A percentile compares a stretch with the other conserved stretches of the same genome.
These are phyloP conservation scores for Heterocephalus glaber DNA, from an alignment of 2,113 vertebrate species.

Conservation along the genomic window DNA sequence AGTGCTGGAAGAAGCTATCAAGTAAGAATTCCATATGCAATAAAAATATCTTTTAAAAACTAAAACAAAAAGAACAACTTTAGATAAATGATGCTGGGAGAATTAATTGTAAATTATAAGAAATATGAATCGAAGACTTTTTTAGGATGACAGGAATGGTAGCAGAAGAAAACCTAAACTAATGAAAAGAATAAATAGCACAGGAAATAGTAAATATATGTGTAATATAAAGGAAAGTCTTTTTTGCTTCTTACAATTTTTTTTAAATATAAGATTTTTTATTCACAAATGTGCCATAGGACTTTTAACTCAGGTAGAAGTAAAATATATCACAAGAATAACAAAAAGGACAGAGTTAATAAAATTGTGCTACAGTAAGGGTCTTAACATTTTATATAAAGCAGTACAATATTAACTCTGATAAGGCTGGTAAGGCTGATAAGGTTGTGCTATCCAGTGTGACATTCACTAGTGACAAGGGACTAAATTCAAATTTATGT, in stretches of 20 bases:
- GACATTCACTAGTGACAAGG: neutral
- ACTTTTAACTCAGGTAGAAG: neutral
- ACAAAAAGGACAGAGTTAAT: neutral
- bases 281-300: neutral
- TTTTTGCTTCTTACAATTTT: neutral
- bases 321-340: neutral
- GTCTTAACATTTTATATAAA: neutral
- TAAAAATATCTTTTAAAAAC: neutral
- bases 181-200: neutral
- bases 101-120: neutral
- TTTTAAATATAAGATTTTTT: neutral
- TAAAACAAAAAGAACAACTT: neutral
- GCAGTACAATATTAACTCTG: conserved; percentile 4
- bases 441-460: neutral
- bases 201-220: neutral
- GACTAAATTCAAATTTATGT: conserved; percentile 9
- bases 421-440: too few species aligned
- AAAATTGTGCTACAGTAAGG: neutral
- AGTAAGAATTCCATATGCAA: neutral
- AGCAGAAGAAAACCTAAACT: neutral
- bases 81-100: neutral
- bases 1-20: neutral
- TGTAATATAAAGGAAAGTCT: neutral
- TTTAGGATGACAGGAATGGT: neutral
- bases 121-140: neutral